phyloP scores from a whole-genome alignment of 2,797 vertebrate genomes.

The Danio kyathit region DNA sequence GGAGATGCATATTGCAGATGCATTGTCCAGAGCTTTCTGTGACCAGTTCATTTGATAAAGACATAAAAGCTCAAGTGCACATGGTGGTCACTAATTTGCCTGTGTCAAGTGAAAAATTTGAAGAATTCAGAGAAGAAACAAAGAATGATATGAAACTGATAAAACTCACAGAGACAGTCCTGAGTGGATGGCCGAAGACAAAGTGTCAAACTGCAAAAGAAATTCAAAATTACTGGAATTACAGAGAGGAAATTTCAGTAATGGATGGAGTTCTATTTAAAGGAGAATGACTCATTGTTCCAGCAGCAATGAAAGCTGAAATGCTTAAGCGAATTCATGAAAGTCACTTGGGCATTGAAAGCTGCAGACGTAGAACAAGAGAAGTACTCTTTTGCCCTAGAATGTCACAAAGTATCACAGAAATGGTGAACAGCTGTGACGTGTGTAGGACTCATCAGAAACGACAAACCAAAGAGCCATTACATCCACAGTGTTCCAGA shows the following conservation, averaged over 20 bases:
- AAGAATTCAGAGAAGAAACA: conserved; percentile 27
- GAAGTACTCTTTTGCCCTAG: conserved; percentile 43
- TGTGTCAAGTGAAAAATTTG: conserved; percentile 32
- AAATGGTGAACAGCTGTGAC: conserved; percentile 40
- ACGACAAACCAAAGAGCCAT: conserved; percentile 28
- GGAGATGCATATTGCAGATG: conserved; percentile 18
- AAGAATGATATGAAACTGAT: conserved; percentile 13
- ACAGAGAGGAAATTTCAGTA: no score
- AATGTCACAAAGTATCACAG: conserved; percentile 29
- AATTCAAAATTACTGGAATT: no score
- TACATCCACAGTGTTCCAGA: conserved; percentile 44
- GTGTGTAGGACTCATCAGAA: conserved; percentile 28
- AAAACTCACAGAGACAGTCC: conserved; percentile 35
- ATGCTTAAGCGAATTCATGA: conserved; percentile 43
- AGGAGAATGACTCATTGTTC: conserved; percentile 42
- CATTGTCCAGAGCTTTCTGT: conserved; percentile 22
- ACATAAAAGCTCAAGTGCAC: conserved; percentile 29
- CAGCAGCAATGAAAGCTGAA: conserved; percentile 28
- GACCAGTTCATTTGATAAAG: conserved; percentile 8
- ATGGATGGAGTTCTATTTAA: conserved; percentile 46
- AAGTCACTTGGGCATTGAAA: conserved; percentile 41
- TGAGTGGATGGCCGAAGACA: no score
- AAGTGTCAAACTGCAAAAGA: no score
- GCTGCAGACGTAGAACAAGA: conserved; percentile 28
- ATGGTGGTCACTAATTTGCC: conserved; percentile 55